phyloP scores from a whole-genome alignment of 2,797 vertebrate genomes.

The Enoplosus armatus region DNA sequence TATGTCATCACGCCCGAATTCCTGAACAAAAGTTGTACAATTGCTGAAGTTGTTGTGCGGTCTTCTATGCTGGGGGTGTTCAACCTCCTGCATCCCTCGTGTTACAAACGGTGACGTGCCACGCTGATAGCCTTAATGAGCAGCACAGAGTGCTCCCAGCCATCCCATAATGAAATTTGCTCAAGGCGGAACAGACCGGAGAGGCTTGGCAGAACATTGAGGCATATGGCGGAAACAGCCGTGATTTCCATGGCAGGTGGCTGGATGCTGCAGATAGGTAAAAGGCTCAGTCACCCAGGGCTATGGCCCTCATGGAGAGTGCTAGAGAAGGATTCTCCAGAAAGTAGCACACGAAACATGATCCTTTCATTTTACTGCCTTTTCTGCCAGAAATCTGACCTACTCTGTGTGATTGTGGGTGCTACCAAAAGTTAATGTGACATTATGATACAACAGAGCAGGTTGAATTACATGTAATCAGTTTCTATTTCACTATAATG shows the following conservation, averaged over 20 bases:
- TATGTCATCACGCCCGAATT: constrained; percentile 33
- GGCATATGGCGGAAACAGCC: constrained; percentile 97
- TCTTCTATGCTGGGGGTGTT: constrained; percentile 57
- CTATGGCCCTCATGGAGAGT: constrained; percentile 82
- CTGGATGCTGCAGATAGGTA: constrained; percentile 86
- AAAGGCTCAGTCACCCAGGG: constrained; percentile 84
- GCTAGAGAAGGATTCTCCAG: constrained; percentile 74
- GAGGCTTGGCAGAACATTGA: constrained; percentile 91
- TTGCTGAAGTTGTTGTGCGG: constrained; percentile 57
- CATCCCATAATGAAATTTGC: constrained; percentile 95
- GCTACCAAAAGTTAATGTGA: neutral
- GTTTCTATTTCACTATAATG: constrained; percentile 16
- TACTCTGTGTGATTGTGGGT: neutral
- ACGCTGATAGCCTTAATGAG: constrained; percentile 94
- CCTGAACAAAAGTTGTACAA: constrained; percentile 51
- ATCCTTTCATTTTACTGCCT: constrained; percentile 37
- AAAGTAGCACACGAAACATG: constrained; percentile 64
- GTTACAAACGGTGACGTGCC: constrained; percentile 89
- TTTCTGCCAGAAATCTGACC: constrained; percentile 34
- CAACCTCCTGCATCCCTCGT: constrained; percentile 72
- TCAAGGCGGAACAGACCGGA: constrained; percentile 91
- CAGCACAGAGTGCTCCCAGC: constrained; percentile 86
- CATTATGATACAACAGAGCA: constrained; percentile 11
- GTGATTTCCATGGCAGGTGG: constrained; percentile 89
- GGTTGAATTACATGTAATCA: constrained; percentile 17